phyloP scores from a whole-genome alignment of 2,888 invertebrate genomes.

The Melangyna quadrimaculata region DNA sequence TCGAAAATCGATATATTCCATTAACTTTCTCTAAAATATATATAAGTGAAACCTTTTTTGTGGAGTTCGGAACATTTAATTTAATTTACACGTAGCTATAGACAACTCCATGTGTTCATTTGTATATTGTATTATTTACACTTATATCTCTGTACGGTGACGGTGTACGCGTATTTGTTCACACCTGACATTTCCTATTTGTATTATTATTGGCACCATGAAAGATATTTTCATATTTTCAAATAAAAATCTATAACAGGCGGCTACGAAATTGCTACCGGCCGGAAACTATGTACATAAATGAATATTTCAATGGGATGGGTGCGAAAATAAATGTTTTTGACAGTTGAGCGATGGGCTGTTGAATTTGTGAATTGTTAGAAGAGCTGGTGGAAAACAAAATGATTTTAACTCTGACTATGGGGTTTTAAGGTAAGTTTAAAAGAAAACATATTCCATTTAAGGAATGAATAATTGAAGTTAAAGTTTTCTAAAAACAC shows the following conservation, averaged over 20 bases:
- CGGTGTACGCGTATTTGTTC: not conserved
- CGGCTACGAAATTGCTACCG: not conserved
- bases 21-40: constrained; percentile 53
- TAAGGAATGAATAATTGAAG: not conserved
- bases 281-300: not conserved
- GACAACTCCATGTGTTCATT: not conserved
- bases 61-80: constrained; percentile 29
- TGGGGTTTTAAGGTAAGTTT: not conserved
- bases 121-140: not conserved
- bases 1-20: constrained; percentile 63
- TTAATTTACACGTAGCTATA: not conserved
- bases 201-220: constrained; percentile 10
- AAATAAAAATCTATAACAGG: constrained; percentile 48
- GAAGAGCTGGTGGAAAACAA: not conserved
- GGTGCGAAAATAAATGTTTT: constrained; percentile 3
- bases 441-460: too few relatives aligned
- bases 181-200: not conserved
- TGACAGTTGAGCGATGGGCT: not conserved
- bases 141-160: too few relatives aligned
- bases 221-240: constrained; percentile 25
- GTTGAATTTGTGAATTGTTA: too few relatives aligned
- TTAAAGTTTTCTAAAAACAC: not conserved
- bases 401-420: not conserved
- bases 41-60: constrained; percentile 46
- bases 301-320: not conserved